phyloP scores from a whole-genome alignment of 2,888 invertebrate species.

The Himalopsyche japonica region DNA sequence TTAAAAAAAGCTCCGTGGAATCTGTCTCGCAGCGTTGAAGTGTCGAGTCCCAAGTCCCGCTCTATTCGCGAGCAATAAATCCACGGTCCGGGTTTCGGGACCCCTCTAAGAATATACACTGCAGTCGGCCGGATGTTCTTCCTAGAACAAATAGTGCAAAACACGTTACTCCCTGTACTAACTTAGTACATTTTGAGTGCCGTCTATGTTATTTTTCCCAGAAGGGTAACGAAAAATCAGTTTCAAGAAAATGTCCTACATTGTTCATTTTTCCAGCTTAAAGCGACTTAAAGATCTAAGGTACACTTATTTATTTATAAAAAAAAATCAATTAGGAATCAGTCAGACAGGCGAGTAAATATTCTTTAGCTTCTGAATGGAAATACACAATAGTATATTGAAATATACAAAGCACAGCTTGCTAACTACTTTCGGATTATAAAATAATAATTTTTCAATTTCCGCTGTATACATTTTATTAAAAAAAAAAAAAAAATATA shows the following conservation, averaged over 20 bases:
- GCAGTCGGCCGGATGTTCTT: slow-evolving; percentile 27
- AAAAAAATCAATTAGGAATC: no score
- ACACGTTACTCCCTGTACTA: slow-evolving; percentile 19
- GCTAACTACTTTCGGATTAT: no score
- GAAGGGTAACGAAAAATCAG: not conserved
- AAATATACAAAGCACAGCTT: no score
- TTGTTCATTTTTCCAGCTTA: not conserved
- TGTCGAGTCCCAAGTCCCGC: not conserved
- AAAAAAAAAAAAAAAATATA: no score
- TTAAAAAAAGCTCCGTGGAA: not conserved
- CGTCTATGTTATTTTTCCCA: not conserved
- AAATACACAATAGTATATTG: no score
- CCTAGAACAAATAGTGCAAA: slow-evolving; percentile 33
- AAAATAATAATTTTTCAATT: no score
- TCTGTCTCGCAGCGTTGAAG: slow-evolving; percentile 8
- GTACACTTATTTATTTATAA: no score
- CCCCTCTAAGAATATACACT: slow-evolving; percentile 28
- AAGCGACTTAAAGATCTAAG: no score
- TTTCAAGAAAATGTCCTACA: no score
- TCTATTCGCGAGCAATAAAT: slow-evolving; percentile 32
- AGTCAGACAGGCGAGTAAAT: no score
- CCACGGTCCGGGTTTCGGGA: slow-evolving; percentile 26
- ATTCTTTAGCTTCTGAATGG: no score
- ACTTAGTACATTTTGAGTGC: not conserved
- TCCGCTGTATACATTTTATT: no score